Base-by-base conservation (phyloP, 2,797 vertebrate genomes). In the Pogonophryne albipinna region DNA sequence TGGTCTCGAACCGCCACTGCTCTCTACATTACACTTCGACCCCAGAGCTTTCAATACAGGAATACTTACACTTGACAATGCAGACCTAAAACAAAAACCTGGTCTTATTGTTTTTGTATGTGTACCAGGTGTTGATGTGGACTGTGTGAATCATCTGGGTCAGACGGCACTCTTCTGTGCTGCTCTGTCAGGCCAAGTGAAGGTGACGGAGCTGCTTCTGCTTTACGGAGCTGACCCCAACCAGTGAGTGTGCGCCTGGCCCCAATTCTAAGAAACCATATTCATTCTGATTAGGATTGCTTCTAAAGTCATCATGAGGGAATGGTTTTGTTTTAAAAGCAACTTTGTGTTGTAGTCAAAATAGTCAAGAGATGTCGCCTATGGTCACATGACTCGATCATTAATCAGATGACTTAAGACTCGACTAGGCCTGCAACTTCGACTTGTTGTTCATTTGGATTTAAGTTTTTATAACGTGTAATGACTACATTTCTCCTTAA, bases 161-260 rank as follows among this genome's bases (percentile, higher is more conserved):
- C 97, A 97, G 51, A 96, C 96, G 0, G 63, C 95, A 0, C 93
- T 98, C 10, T 98, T 96, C 84, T 92, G 84, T 16, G 95, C 95
- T 0, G 93, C 95, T 0, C 90, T 97, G 58, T 83, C 96, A 23
- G 96, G 95, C 16, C 91, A 95, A 47, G 69, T 67, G 6, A 94
- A 91, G 59, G 70, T 95, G 11, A 95, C 95, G 9, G 91, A 95
- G 66, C 71, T 96, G 58, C 92, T 98, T 27, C 90, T 98, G 85
- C 90, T 93, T 60, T 94, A 93, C 19, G 95, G 95, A 63, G 95
- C 96, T 0, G 90, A 97, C 16, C 94, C 95, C 69, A 97, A 97
- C 84, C 95, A 96, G 97, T 97, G 93, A 95, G 96, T 73, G 27
- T 10, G 9, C 19, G 10, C 34, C 23, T 56, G 13, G 15, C n/a